phyloP scores from a whole-genome alignment of 2,888 invertebrate species.

The Neoaliturus tenellus region DNA sequence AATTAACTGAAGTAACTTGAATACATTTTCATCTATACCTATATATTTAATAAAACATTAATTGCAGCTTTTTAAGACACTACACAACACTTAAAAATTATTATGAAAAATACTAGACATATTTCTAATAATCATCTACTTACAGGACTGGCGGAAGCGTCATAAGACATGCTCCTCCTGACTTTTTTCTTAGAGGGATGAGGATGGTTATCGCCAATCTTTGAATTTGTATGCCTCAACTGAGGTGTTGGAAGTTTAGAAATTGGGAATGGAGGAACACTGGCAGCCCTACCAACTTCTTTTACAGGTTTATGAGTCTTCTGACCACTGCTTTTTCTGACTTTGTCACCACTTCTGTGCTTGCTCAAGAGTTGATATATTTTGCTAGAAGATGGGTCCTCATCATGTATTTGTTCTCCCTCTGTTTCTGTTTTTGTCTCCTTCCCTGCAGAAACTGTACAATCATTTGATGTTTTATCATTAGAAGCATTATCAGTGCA shows the following conservation, averaged over 20 bases:
- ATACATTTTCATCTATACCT: too few relatives aligned
- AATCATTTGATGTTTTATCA: neutral
- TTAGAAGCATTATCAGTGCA: neutral
- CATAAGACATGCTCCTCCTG: slow-evolving; percentile 40
- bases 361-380: neutral
- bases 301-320: neutral
- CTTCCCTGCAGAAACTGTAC: neutral
- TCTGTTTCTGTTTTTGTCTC: neutral
- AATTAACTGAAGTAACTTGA: too few relatives aligned
- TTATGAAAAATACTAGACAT: too few relatives aligned
- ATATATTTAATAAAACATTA: too few relatives aligned
- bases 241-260: neutral
- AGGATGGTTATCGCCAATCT: neutral
- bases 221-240: neutral
- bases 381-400: neutral
- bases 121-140: too few relatives aligned
- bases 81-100: too few relatives aligned
- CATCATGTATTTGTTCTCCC: neutral
- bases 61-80: too few relatives aligned
- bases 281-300: slow-evolving; percentile 26
- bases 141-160: slow-evolving; percentile 14
- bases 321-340: neutral
- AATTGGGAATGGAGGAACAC: slow-evolving; percentile 12
- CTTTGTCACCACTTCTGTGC: neutral
- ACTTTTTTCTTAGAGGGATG: neutral